Conservation (phyloP, 2,797 vertebrate species). For the Mus minutoides region DNA sequence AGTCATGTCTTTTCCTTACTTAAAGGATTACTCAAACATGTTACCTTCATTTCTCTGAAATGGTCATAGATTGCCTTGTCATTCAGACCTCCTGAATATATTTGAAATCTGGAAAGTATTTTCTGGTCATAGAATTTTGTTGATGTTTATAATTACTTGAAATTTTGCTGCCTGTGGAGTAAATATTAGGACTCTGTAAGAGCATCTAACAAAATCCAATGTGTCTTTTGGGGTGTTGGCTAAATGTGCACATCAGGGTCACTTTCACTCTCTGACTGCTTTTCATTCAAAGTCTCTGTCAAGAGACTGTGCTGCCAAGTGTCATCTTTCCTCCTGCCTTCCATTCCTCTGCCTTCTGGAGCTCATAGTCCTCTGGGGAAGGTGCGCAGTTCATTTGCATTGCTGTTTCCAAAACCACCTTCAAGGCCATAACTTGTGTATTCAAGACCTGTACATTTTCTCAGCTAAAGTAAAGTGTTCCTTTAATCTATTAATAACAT, state of each 20-base stretch:
- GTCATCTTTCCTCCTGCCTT: neutral
- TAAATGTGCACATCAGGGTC: neutral
- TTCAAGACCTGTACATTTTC: neutral
- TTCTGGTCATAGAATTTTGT: conserved; percentile 24
- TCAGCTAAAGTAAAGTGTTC: neutral
- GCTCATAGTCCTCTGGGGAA: neutral
- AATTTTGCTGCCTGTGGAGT: neutral
- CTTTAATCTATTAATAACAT: neutral
- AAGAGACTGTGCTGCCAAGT: too few species aligned
- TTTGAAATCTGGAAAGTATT: neutral
- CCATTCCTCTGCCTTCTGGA: neutral
- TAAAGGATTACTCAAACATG: neutral
- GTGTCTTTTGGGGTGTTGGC: neutral
- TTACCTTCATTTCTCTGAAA: neutral
- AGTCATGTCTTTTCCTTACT: neutral
- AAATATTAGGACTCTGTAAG: neutral
- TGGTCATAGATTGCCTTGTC: neutral
- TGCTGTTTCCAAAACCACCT: neutral
- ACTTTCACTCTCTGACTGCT: neutral
- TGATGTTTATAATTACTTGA: neutral
- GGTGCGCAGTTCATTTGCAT: neutral
- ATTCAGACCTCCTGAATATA: neutral
- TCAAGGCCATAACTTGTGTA: conserved; percentile 13
- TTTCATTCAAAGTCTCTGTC: neutral
- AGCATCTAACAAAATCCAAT: neutral